Evolutionary conservation across 2,888 invertebrate genomes (phyloP).

Genomic region (Folsomia candida): DNA sequence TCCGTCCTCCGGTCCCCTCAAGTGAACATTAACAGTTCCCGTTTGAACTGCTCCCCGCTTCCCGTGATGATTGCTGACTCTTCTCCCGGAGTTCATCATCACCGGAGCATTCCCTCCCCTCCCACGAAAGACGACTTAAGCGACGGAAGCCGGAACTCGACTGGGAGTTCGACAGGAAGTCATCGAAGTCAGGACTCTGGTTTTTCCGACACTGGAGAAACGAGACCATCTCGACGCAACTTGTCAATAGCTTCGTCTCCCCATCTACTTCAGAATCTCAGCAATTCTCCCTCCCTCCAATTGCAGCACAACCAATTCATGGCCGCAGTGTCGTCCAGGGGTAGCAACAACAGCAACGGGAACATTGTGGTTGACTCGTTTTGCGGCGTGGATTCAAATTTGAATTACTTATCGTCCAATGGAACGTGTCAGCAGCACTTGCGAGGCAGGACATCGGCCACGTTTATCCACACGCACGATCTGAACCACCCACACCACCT

Average conservation of each 20-base stretch:
- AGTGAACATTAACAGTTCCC: not conserved
- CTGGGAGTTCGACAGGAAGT: slow-evolving; percentile 55
- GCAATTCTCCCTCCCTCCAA: not conserved
- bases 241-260: not conserved
- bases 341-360: slow-evolving; percentile 1
- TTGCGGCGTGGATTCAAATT: not conserved
- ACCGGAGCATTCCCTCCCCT: not conserved
- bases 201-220: slow-evolving; percentile 70
- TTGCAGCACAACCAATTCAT: too few species aligned
- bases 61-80: not conserved
- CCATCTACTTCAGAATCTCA: too few species aligned
- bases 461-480: too few species aligned
- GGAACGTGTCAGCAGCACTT: not conserved
- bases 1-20: slow-evolving; percentile 10
- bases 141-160: slow-evolving; percentile 49
- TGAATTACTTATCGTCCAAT: not conserved
- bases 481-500: too few species aligned
- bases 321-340: not conserved
- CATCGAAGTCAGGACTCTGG: slow-evolving; percentile 77
- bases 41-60: not conserved
- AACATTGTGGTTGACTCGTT: not conserved
- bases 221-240: not conserved
- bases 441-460: too few species aligned
- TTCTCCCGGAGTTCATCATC: not conserved
- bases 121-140: slow-evolving; percentile 26